These are phyloP conservation scores for Dicyrtoma fusca DNA, from an alignment of 2,888 invertebrate species.

Conservation along the genomic window DNA sequence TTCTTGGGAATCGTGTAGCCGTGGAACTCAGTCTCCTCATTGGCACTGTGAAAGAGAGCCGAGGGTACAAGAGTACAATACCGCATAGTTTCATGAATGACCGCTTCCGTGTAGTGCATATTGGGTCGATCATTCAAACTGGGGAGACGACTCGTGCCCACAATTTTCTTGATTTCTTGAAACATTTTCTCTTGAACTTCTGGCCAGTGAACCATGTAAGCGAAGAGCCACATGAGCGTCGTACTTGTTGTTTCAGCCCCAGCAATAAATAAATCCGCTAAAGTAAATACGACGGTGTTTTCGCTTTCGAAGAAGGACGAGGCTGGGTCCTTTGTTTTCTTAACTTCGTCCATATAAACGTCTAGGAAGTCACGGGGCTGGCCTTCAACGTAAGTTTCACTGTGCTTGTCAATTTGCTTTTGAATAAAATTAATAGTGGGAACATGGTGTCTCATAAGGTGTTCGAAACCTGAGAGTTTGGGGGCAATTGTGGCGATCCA, in stretches of 20 bases:
- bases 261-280: constrained; percentile 1
- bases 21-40: background rate
- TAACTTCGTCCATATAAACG: constrained; percentile 36
- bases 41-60: background rate
- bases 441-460: background rate
- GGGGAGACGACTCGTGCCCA: background rate
- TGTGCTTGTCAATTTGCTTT: constrained; percentile 14
- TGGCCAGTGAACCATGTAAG: background rate
- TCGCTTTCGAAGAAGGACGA: constrained; percentile 19
- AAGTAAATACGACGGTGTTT: too few species aligned
- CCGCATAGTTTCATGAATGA: constrained; percentile 41
- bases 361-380: constrained; percentile 36
- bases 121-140: background rate
- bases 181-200: constrained; percentile 2
- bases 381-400: constrained; percentile 7
- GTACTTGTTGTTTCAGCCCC: constrained; percentile 32
- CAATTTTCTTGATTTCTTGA: background rate
- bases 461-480: constrained; percentile 6
- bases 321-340: constrained; percentile 32
- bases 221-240: constrained; percentile 2
- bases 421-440: constrained; percentile 7
- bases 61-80: background rate
- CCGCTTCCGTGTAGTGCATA: constrained; percentile 47
- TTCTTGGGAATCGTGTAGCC: constrained; percentile 6
- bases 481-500: constrained; percentile 12